A percentile compares a stretch with the other conserved stretches of the same genome.
phyloP scores from a whole-genome alignment of 2,797 vertebrate genomes.

The Rachycentron canadum region DNA sequence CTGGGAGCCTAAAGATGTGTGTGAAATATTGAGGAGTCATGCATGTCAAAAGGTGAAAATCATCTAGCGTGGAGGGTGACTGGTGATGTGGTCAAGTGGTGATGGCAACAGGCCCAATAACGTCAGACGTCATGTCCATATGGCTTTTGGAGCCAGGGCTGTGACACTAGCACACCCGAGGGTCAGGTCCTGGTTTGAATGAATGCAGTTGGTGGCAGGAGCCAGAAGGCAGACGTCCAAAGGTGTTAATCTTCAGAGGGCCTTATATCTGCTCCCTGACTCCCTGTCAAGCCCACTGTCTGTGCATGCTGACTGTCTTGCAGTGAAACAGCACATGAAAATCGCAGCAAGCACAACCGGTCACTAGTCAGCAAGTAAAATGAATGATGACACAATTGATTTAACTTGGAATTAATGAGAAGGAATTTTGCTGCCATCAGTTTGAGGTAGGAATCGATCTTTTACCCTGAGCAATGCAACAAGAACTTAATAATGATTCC shows the following conservation, averaged over 20 bases:
- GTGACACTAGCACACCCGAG: conserved; percentile 54
- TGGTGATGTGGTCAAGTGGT: neutral
- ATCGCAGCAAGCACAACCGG: conserved; percentile 17
- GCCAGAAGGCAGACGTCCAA: conserved; percentile 68
- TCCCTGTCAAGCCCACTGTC: conserved; percentile 44
- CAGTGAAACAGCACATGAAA: conserved; percentile 18
- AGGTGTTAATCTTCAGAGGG: conserved; percentile 76
- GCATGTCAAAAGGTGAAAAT: conserved; percentile 47
- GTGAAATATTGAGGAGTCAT: conserved; percentile 28
- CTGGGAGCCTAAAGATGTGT: conserved; percentile 10
- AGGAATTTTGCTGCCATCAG: conserved; percentile 40
- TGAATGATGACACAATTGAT: conserved; percentile 43
- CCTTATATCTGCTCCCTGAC: conserved; percentile 66
- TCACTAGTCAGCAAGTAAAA: conserved; percentile 2
- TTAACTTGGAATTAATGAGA: conserved; percentile 26
- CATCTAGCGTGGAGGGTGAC: conserved; percentile 31
- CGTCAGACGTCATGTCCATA: conserved; percentile 59
- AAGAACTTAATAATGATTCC: conserved; percentile 7
- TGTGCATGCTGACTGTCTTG: conserved; percentile 22
- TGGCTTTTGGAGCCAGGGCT: conserved; percentile 39
- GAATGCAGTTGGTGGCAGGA: conserved; percentile 66
- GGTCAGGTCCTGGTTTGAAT: conserved; percentile 64
- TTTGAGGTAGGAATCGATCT: conserved; percentile 26
- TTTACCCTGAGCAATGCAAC: conserved; percentile 15
- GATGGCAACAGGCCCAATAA: conserved; percentile 46